Conservation (phyloP, 1,140 invertebrate genomes). For the Magallana gigas region DNA sequence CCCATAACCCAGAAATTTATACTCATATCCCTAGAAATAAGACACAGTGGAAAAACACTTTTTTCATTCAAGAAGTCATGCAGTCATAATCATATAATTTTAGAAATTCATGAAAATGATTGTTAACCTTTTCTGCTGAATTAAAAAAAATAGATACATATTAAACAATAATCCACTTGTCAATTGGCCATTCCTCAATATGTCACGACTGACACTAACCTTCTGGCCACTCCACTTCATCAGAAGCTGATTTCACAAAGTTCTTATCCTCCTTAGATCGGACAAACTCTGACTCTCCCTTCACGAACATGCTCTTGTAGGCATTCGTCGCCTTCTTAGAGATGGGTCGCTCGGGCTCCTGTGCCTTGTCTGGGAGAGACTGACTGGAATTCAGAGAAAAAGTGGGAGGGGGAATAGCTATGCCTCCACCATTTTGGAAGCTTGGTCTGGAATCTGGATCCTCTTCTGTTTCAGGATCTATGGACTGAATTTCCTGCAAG, state of each 20-base stretch:
- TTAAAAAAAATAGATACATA: no score
- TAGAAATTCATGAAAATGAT: no score
- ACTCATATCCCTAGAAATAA: no score
- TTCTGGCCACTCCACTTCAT: slow-evolving; percentile 67
- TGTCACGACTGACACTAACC: slow-evolving; percentile 50
- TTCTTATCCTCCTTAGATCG: slow-evolving; percentile 50
- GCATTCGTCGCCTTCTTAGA: slow-evolving; percentile 42
- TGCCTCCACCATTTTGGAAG: slow-evolving; percentile 41
- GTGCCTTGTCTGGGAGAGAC: slow-evolving; percentile 9
- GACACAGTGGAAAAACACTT: no score
- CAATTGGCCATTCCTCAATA: neutral
- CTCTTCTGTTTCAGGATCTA: slow-evolving; percentile 15
- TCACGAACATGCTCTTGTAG: slow-evolving; percentile 73
- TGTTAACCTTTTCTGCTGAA: no score
- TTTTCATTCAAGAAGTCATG: no score
- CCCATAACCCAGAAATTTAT: no score
- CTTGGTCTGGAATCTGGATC: slow-evolving; percentile 45
- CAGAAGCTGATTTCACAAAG: slow-evolving; percentile 19
- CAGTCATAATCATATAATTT: no score
- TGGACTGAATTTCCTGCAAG: slow-evolving; percentile 26
- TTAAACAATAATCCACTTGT: no score
- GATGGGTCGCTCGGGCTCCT: neutral
- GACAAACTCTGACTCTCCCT: slow-evolving; percentile 71
- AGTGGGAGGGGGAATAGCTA: slow-evolving; percentile 45
- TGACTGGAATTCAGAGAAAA: slow-evolving; percentile 51